Percentiles rank a stretch among this genome's conserved stretches.
Conservation (phyloP, 1,140 invertebrate species). For the Drosophila navojoa region DNA sequence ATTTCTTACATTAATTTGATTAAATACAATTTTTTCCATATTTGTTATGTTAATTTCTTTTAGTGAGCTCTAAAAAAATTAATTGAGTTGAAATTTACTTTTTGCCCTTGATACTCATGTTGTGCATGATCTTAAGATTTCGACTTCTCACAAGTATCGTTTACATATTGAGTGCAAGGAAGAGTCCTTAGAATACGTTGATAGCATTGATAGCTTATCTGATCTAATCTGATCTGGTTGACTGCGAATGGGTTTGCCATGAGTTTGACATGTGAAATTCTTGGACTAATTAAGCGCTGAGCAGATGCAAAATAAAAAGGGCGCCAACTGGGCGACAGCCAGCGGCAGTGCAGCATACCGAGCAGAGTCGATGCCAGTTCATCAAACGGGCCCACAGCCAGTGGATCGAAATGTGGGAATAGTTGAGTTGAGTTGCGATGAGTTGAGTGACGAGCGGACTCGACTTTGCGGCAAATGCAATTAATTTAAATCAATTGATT, state of each 20-base stretch:
- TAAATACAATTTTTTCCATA: no score
- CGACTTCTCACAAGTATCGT: constrained; percentile 36
- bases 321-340: constrained; percentile 56
- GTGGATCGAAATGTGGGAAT: constrained; percentile 4
- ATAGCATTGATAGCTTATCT: constrained; percentile 5
- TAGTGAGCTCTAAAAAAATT: not conserved
- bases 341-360: constrained; percentile 33
- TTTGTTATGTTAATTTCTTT: not conserved
- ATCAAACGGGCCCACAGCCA: constrained; percentile 21
- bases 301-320: constrained; percentile 35
- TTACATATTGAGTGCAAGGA: constrained; percentile 6
- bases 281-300: constrained; percentile 63
- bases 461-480: constrained; percentile 78
- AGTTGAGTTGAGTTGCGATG: not conserved
- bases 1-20: no score
- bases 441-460: constrained; percentile 12
- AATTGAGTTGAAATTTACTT: no score
- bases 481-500: constrained; percentile 84
- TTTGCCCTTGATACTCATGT: no score
- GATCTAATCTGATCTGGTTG: constrained; percentile 5
- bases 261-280: constrained; percentile 33
- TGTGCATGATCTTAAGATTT: not conserved
- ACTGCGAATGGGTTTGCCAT: constrained; percentile 9
- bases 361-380: constrained; percentile 34
- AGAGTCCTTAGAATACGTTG: not conserved